A percentile compares a stretch with the other conserved stretches of the same genome.
Conservation (phyloP, 2,888 invertebrate genomes). For the Drosophila nigricruria region DNA sequence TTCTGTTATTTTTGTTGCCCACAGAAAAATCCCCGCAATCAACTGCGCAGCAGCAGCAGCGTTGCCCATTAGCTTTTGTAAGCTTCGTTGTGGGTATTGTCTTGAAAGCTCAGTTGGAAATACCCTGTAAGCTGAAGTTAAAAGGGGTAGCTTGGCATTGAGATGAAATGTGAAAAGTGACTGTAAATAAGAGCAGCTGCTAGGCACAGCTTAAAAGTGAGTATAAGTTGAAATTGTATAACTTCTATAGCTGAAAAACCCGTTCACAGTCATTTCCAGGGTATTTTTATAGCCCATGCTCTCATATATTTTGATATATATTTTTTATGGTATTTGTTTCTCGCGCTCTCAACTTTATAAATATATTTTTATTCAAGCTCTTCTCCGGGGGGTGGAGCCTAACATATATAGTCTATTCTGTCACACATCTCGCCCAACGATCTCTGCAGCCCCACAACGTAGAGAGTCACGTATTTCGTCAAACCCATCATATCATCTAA, state of each 20-base stretch:
- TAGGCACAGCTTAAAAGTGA: background rate
- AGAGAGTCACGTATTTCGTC: slow-evolving; percentile 16
- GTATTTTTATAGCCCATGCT: background rate
- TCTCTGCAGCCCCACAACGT: background rate
- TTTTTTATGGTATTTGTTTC: background rate
- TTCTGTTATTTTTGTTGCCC: slow-evolving; percentile 15
- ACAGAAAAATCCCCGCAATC: slow-evolving; percentile 55
- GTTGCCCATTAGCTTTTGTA: slow-evolving; percentile 32
- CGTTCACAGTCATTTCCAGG: background rate
- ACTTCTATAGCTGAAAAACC: background rate
- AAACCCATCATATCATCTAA: slow-evolving; percentile 5
- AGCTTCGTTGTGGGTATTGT: background rate
- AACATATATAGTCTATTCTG: background rate
- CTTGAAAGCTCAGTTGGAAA: slow-evolving; percentile 2
- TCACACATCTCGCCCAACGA: slow-evolving; percentile 6
- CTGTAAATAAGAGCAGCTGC: too few species aligned
- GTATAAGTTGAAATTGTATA: too few species aligned
- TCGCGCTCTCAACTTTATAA: background rate
- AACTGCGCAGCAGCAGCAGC: slow-evolving; percentile 51
- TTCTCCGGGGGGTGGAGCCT: background rate
- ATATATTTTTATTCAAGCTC: background rate
- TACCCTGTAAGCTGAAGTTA: slow-evolving; percentile 1
- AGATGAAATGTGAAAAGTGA: background rate
- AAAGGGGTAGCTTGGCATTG: background rate
- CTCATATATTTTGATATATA: background rate